Evolutionary conservation across 2,888 invertebrate genomes (phyloP).

Genomic region (Carpatolechia fugitivella): DNA sequence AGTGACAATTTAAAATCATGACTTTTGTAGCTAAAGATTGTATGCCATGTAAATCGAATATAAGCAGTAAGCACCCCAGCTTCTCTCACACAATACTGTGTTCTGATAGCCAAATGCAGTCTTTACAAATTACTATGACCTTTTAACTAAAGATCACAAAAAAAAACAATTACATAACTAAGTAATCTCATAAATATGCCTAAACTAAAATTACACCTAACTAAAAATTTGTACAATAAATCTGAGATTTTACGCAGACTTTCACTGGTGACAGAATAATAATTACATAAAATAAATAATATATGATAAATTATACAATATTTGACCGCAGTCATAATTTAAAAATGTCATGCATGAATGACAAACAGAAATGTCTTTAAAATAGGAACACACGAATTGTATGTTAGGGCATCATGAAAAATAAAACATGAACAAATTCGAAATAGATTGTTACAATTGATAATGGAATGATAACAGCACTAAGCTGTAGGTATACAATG

Average conservation of each 20-base stretch:
- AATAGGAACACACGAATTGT: constrained; percentile 64
- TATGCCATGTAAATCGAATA: not conserved
- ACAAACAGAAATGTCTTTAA: constrained; percentile 58
- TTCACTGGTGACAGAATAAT: constrained; percentile 55
- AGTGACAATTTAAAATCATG: too few relatives aligned
- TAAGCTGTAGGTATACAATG: constrained; percentile 33
- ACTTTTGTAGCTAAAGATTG: too few relatives aligned
- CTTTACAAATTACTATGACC: constrained; percentile 53
- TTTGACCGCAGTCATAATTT: constrained; percentile 74
- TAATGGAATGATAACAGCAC: constrained; percentile 54
- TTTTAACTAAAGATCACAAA: constrained; percentile 69
- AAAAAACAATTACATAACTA: constrained; percentile 61
- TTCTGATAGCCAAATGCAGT: constrained; percentile 70
- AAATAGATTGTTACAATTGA: constrained; percentile 37
- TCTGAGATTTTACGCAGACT: constrained; percentile 58
- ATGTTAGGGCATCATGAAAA: constrained; percentile 35
- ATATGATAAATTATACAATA: constrained; percentile 70
- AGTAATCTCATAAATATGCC: constrained; percentile 76
- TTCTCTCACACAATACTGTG: constrained; percentile 50
- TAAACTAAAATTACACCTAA: constrained; percentile 58
- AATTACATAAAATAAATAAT: constrained; percentile 73
- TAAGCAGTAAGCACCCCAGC: not conserved
- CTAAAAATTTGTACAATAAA: constrained; percentile 76
- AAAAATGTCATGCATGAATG: constrained; percentile 63
- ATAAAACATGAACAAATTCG: constrained; percentile 42